Evolutionary conservation across 1,140 invertebrate species (phyloP).

Genomic region (Euwallacea similis): DNA sequence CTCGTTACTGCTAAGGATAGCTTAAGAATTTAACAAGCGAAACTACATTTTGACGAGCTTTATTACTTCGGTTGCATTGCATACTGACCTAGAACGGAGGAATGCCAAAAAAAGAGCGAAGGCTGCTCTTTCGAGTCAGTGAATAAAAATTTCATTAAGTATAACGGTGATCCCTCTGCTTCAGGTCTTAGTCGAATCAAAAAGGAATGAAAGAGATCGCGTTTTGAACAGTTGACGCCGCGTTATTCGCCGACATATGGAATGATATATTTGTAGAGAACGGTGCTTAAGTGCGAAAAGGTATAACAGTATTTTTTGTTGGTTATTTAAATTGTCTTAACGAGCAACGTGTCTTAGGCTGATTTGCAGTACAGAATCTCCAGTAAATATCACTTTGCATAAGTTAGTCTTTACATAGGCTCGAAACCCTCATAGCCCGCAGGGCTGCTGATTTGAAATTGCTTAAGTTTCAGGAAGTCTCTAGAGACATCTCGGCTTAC

Average conservation of each 20-base stretch:
- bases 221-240: background rate
- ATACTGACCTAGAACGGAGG: background rate
- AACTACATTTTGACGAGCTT: too few species aligned
- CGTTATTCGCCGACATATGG: background rate
- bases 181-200: background rate
- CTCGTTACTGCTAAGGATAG: too few species aligned
- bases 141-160: conserved; percentile 4
- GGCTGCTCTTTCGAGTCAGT: background rate
- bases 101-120: background rate
- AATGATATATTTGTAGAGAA: background rate
- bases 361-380: background rate
- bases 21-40: too few species aligned
- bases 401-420: too few species aligned
- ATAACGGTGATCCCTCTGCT: background rate
- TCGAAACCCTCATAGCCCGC: too few species aligned
- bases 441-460: too few species aligned
- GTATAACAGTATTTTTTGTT: background rate
- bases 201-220: background rate
- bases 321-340: background rate
- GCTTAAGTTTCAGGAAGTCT: too few species aligned
- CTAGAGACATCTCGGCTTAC: too few species aligned
- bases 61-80: background rate
- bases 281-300: background rate
- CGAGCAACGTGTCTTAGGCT: background rate
- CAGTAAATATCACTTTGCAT: too few species aligned